Percentiles rank a stretch among this genome's conserved stretches.
Conservation (phyloP, 2,113 vertebrate species). For the Melanostigma gelatinosum region DNA sequence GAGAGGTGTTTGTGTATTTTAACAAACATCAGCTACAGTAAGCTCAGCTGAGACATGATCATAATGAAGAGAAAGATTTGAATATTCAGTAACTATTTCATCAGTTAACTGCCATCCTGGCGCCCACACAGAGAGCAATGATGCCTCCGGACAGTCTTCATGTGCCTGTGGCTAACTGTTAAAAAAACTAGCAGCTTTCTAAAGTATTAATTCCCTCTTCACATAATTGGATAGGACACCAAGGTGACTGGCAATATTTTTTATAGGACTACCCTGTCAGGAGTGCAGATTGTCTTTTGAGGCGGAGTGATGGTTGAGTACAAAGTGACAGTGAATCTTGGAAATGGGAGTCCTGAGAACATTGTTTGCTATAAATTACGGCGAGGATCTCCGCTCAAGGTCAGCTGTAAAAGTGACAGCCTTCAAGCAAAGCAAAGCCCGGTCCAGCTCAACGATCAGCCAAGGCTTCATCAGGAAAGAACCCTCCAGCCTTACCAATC, state of each 20-base stretch:
- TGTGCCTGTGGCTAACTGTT: conserved; percentile 88
- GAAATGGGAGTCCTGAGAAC: conserved; percentile 89
- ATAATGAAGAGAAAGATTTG: conserved; percentile 1
- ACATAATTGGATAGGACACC: conserved; percentile 92
- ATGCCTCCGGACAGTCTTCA: conserved; percentile 84
- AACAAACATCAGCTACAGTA: neutral
- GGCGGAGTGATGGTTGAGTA: conserved; percentile 85
- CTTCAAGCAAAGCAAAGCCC: conserved; percentile 77
- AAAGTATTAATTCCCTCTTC: conserved; percentile 93
- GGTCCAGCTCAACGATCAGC: conserved; percentile 2
- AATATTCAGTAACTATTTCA: conserved; percentile 23
- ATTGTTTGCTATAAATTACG: conserved; percentile 90
- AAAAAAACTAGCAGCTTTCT: conserved; percentile 90
- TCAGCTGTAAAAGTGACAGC: conserved; percentile 83
- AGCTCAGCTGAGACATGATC: neutral
- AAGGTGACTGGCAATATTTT: conserved; percentile 87
- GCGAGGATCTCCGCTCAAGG: conserved; percentile 86
- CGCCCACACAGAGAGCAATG: conserved; percentile 13
- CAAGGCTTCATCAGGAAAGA: conserved; percentile 2
- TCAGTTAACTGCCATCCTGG: conserved; percentile 3
- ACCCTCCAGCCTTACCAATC: conserved; percentile 10
- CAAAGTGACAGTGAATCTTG: conserved; percentile 93
- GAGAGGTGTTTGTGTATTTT: conserved; percentile 1
- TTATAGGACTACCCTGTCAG: conserved; percentile 90
- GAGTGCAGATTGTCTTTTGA: conserved; percentile 89